Evolutionary conservation across 2,113 vertebrate species (phyloP).

Genomic region (Phodopus roborovskii): DNA sequence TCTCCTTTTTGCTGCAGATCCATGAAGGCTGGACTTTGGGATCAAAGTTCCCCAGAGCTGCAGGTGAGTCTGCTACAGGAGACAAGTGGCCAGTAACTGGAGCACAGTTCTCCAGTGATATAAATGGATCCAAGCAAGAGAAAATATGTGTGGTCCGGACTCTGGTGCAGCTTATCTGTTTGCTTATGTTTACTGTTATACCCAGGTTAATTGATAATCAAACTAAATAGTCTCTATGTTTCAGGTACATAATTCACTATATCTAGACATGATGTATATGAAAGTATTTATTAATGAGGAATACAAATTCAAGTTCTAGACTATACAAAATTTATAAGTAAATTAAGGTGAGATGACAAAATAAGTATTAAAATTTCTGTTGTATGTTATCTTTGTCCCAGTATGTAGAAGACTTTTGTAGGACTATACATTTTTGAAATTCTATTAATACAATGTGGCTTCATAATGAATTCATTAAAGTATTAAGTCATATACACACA

Average conservation of each 20-base stretch:
- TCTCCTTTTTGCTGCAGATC: neutral
- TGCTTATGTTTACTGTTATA: constrained; percentile 6
- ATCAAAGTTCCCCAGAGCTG: neutral
- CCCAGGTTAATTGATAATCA: constrained; percentile 15
- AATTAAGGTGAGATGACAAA: constrained; percentile 30
- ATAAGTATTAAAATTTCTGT: constrained; percentile 40
- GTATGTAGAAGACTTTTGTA: constrained; percentile 63
- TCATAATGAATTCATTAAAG: constrained; percentile 52
- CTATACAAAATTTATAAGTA: neutral
- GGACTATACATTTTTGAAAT: constrained; percentile 69
- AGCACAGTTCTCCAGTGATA: neutral
- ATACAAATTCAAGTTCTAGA: neutral
- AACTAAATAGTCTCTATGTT: neutral
- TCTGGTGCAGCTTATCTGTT: neutral
- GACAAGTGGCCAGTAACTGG: neutral
- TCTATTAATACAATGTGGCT: constrained; percentile 41
- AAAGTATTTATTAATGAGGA: constrained; percentile 48
- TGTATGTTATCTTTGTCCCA: neutral
- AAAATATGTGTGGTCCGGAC: neutral
- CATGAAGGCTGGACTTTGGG: neutral
- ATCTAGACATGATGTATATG: constrained; percentile 3
- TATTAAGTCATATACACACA: neutral
- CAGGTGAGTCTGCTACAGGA: too few species aligned
- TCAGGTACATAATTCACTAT: neutral
- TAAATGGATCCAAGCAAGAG: neutral